These are phyloP conservation scores for Torymus auratus DNA, from an alignment of 2,888 invertebrate genomes.

Conservation along the genomic window DNA sequence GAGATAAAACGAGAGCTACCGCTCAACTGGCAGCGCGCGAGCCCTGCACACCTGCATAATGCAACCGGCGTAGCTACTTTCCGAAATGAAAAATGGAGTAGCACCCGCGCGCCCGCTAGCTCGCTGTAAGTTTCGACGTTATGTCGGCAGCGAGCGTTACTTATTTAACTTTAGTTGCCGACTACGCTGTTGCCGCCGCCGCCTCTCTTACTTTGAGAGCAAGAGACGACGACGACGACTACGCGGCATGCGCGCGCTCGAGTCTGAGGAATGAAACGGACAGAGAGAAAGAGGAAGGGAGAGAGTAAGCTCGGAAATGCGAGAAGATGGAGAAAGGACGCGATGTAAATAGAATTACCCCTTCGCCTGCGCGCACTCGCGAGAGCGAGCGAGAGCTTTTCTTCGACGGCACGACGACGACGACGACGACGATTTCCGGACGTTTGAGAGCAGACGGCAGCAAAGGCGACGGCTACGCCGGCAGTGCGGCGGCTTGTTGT, in stretches of 20 bases:
- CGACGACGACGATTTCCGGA: conserved; percentile 39
- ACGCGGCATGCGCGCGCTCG: neutral
- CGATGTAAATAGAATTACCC: conserved; percentile 59
- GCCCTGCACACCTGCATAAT: conserved; percentile 66
- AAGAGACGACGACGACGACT: neutral
- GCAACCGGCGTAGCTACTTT: conserved; percentile 66
- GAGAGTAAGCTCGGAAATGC: conserved; percentile 34
- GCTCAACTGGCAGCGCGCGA: neutral
- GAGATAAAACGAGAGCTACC: conserved; percentile 25
- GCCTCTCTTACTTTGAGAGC: conserved; percentile 39
- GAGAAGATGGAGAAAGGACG: conserved; percentile 49
- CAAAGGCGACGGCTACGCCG: too few species aligned
- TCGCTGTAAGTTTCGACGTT: conserved; percentile 55
- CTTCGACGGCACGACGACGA: conserved; percentile 2
- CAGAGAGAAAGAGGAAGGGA: neutral
- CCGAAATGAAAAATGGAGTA: conserved; percentile 71
- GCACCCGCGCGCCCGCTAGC: conserved; percentile 31
- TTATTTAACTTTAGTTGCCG: conserved; percentile 66
- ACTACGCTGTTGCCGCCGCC: conserved; percentile 12
- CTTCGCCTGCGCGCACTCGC: conserved; percentile 19
- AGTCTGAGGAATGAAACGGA: conserved; percentile 42
- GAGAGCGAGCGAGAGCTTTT: conserved; percentile 29
- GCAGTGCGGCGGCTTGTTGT: neutral
- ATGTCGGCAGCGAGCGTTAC: conserved; percentile 61
- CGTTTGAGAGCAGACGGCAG: conserved; percentile 12